These are phyloP conservation scores for Scomber scombrus DNA, from an alignment of 2,113 vertebrate species.

Conservation along the genomic window DNA sequence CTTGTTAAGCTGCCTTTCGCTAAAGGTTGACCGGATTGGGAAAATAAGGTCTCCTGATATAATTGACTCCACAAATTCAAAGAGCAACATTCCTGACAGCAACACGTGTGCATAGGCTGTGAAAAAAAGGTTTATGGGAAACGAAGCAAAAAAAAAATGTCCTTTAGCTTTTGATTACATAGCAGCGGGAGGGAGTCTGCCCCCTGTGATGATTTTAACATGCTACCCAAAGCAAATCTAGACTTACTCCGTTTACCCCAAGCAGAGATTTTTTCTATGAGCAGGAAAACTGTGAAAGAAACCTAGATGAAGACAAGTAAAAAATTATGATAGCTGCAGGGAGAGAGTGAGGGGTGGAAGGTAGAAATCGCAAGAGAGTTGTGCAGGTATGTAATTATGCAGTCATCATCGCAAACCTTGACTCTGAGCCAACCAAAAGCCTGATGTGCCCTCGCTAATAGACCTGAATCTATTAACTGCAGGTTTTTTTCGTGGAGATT, in stretches of 20 bases:
- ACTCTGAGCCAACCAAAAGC: constrained; percentile 52
- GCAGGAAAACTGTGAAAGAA: neutral
- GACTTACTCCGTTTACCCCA: constrained; percentile 48
- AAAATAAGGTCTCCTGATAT: constrained; percentile 61
- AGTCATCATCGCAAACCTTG: constrained; percentile 61
- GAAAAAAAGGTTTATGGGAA: constrained; percentile 56
- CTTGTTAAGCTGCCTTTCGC: constrained; percentile 63
- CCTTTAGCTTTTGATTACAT: constrained; percentile 59
- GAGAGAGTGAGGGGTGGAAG: neutral
- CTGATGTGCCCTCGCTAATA: constrained; percentile 48
- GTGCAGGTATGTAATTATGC: constrained; percentile 63
- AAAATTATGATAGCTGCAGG: constrained; percentile 21
- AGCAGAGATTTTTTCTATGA: constrained; percentile 39
- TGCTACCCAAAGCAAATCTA: constrained; percentile 31
- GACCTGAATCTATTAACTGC: constrained; percentile 57
- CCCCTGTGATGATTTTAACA: constrained; percentile 63
- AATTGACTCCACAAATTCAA: constrained; percentile 67
- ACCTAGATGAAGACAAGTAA: constrained; percentile 23
- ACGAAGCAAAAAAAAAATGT: constrained; percentile 13
- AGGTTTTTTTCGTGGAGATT: constrained; percentile 51
- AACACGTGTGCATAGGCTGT: constrained; percentile 46
- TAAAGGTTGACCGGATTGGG: constrained; percentile 61
- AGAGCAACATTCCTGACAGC: constrained; percentile 60
- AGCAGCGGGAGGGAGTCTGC: constrained; percentile 20
- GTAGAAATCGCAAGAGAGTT: constrained; percentile 38